Evolutionary conservation across 2,797 vertebrate genomes (phyloP).

Genomic region (Gallinago solitaria): DNA sequence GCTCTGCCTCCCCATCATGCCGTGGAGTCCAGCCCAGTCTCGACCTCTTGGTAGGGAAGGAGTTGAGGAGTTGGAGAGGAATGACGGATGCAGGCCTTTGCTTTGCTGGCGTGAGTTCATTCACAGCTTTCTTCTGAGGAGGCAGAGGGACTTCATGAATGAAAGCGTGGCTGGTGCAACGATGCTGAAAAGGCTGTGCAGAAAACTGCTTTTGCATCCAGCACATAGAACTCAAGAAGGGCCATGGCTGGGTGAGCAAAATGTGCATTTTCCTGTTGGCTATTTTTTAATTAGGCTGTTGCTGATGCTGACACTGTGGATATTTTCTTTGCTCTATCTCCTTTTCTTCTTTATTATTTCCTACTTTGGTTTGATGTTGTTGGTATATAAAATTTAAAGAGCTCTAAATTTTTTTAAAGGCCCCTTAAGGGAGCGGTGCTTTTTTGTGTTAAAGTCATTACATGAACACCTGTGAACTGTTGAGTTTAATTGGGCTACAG

Average conservation of each 20-base stretch:
- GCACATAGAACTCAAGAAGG: neutral
- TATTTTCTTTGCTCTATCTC: slow-evolving; percentile 52
- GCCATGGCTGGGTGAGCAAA: neutral
- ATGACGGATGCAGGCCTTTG: neutral
- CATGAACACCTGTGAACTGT: slow-evolving; percentile 79
- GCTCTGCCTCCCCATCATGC: neutral
- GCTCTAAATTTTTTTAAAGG: slow-evolving; percentile 81
- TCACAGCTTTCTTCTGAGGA: neutral
- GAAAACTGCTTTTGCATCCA: neutral
- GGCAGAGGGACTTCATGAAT: neutral
- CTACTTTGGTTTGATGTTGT: slow-evolving; percentile 79
- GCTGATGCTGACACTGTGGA: slow-evolving; percentile 34
- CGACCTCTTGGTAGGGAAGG: neutral
- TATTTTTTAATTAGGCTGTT: slow-evolving; percentile 52
- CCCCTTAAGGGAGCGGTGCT: slow-evolving; percentile 76
- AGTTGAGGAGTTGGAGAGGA: neutral
- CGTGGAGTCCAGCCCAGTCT: neutral
- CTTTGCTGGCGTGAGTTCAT: neutral
- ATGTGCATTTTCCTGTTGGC: slow-evolving; percentile 20
- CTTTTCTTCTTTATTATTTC: slow-evolving; percentile 75
- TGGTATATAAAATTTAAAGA: slow-evolving; percentile 84
- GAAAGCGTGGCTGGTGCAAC: neutral
- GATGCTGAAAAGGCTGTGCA: neutral
- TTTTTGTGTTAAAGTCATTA: slow-evolving; percentile 77
- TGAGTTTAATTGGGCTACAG: slow-evolving; percentile 82